phyloP scores from a whole-genome alignment of 2,797 vertebrate genomes.

The Anisognathus igniventris region DNA sequence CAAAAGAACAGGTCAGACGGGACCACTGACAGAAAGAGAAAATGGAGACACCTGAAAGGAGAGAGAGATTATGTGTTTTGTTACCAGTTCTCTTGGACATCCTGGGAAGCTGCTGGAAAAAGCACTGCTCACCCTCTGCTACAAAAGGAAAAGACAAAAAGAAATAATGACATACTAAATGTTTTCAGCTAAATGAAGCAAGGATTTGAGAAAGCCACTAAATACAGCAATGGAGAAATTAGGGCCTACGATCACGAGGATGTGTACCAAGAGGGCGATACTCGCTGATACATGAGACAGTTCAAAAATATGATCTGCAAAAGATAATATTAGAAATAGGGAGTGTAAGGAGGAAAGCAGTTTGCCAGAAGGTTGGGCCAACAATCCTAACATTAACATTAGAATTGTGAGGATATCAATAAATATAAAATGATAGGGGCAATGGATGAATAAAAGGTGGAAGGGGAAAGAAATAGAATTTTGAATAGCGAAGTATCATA shows the following conservation, averaged over 20 bases:
- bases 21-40: not conserved
- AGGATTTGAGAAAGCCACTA: not conserved
- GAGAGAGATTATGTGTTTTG: not conserved
- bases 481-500: not conserved
- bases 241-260: not conserved
- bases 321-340: constrained; percentile 15
- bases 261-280: not conserved
- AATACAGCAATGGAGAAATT: constrained; percentile 8
- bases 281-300: not conserved
- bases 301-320: constrained; percentile 8
- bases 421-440: not conserved
- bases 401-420: not conserved
- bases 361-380: not conserved
- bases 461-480: not conserved
- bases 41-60: not conserved
- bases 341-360: not conserved
- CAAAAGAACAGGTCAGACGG: not conserved
- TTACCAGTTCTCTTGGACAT: not conserved
- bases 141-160: not conserved
- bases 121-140: not conserved
- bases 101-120: not conserved
- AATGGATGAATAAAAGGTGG: not conserved
- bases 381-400: not conserved
- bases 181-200: not conserved
- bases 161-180: not conserved